Conservation (phyloP, 2,888 invertebrate species). For the Acrobasis consociella region DNA sequence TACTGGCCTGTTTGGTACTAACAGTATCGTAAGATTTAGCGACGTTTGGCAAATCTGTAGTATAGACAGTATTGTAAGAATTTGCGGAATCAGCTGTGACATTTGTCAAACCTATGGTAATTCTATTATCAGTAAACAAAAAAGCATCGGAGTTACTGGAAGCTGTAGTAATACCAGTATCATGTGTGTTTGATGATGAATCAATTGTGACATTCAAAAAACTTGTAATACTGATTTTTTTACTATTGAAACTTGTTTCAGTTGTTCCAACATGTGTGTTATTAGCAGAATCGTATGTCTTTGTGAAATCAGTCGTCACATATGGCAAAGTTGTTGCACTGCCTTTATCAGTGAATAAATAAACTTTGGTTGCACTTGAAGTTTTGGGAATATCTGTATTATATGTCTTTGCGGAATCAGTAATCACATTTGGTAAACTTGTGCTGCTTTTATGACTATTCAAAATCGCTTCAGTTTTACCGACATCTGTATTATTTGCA, state of each 20-base stretch:
- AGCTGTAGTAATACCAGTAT: too few species aligned
- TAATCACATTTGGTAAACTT: neutral
- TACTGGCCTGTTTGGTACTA: neutral
- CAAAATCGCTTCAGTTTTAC: too few species aligned
- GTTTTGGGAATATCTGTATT: too few species aligned
- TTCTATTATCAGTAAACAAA: neutral
- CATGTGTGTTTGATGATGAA: too few species aligned
- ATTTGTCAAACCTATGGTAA: neutral
- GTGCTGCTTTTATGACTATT: neutral
- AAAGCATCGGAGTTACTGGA: too few species aligned
- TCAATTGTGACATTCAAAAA: neutral
- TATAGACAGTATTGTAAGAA: neutral
- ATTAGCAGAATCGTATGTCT: too few species aligned
- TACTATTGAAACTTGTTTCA: too few species aligned
- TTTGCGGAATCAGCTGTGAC: neutral
- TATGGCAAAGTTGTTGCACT: neutral
- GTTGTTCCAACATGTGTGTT: too few species aligned
- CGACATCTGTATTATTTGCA: too few species aligned
- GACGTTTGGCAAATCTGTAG: neutral
- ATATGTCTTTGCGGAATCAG: neutral
- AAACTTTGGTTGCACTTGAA: too few species aligned
- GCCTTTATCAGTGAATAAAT: neutral
- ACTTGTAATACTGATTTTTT: neutral
- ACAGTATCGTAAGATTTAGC: neutral
- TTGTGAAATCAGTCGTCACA: neutral